These are phyloP conservation scores for Euzophera pinguis DNA, from an alignment of 2,888 invertebrate species.

Conservation along the genomic window DNA sequence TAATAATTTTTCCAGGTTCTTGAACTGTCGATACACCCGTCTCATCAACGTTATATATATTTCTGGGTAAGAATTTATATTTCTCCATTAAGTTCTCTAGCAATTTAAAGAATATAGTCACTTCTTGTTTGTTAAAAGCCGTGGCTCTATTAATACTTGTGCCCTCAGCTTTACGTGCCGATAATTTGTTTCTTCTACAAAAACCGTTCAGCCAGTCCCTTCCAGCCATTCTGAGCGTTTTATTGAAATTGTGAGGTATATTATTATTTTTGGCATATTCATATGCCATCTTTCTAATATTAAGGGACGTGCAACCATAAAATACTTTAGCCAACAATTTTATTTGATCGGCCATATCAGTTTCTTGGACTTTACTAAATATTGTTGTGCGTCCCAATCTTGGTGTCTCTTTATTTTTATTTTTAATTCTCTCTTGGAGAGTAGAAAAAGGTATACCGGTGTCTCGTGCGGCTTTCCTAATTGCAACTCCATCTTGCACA, in stretches of 20 bases:
- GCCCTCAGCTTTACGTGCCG: constrained; percentile 13
- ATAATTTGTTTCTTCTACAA: constrained; percentile 14
- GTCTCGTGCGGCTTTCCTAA: constrained; percentile 11
- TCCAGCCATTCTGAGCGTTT: constrained; percentile 10
- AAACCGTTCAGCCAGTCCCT: constrained; percentile 15
- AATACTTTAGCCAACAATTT: constrained; percentile 15
- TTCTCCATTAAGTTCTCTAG: constrained; percentile 15
- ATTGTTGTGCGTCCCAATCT: constrained; percentile 12
- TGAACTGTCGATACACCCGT: constrained; percentile 30
- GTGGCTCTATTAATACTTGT: constrained; percentile 13
- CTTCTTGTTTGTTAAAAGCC: constrained; percentile 17
- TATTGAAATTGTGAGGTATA: constrained; percentile 12
- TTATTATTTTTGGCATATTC: constrained; percentile 14
- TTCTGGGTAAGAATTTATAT: constrained; percentile 19
- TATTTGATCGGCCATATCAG: constrained; percentile 14
- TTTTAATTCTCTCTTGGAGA: constrained; percentile 17
- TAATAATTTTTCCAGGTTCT: too few relatives aligned
- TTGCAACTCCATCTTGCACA: constrained; percentile 9
- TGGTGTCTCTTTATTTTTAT: constrained; percentile 12
- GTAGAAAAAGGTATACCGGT: constrained; percentile 8
- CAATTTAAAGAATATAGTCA: constrained; percentile 15
- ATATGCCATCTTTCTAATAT: constrained; percentile 17
- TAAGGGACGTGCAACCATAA: constrained; percentile 14
- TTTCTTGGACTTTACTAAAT: constrained; percentile 14
- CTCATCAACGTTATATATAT: constrained; percentile 44